Conservation (phyloP, 2,113 vertebrate genomes). For the Benitochromis conjunctus region DNA sequence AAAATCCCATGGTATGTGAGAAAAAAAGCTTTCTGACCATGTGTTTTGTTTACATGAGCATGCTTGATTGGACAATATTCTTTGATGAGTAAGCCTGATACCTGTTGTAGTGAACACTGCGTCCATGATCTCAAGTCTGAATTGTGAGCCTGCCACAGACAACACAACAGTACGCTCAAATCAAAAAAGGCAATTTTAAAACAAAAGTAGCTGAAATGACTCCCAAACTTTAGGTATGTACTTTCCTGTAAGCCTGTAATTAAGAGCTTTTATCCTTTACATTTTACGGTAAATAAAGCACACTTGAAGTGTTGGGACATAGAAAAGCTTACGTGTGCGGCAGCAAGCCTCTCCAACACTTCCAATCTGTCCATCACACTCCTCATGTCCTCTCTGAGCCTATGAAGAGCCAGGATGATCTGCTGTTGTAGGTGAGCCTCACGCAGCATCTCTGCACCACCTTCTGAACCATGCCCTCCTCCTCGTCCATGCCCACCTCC, state of each 20-base stretch:
- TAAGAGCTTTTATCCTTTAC: neutral
- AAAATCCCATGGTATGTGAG: neutral
- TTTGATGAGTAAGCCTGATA: conserved; percentile 5
- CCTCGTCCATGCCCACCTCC: conserved; percentile 13
- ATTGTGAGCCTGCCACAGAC: conserved; percentile 42
- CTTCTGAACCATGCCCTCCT: conserved; percentile 48
- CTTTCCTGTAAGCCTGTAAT: neutral
- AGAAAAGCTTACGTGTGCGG: conserved; percentile 68
- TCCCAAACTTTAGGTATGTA: neutral
- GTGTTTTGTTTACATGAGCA: neutral
- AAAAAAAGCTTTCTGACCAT: neutral
- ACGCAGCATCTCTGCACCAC: conserved; percentile 59
- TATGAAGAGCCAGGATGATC: conserved; percentile 75
- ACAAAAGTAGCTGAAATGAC: neutral
- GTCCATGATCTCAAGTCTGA: conserved; percentile 47
- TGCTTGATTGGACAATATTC: neutral
- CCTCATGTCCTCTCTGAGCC: conserved; percentile 83
- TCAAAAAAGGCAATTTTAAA: neutral
- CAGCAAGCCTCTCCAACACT: conserved; percentile 74
- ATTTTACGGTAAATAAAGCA: neutral
- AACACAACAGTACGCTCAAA: neutral
- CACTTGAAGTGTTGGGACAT: neutral
- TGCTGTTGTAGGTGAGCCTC: conserved; percentile 71
- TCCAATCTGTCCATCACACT: conserved; percentile 80
- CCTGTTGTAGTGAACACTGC: conserved; percentile 53